Evolutionary conservation across 2,797 vertebrate genomes (phyloP).

Genomic region (Ptychobarbus kaznakovi): DNA sequence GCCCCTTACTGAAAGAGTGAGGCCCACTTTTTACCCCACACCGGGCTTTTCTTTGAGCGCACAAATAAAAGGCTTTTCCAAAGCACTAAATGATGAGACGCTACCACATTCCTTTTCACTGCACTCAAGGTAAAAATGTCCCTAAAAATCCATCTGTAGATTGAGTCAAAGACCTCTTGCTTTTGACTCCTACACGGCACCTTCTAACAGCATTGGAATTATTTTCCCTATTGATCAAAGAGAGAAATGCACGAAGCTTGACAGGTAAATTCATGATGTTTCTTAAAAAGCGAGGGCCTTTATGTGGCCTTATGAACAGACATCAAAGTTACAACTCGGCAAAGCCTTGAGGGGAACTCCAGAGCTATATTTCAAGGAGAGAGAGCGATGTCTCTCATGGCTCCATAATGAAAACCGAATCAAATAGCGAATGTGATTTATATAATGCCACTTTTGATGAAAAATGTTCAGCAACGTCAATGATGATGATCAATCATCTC

Average conservation of each 20-base stretch:
- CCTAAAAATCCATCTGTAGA: not conserved
- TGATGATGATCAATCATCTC: slow-evolving; percentile 50
- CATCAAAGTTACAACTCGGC: slow-evolving; percentile 40
- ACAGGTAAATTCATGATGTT: slow-evolving; percentile 51
- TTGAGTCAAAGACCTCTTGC: slow-evolving; percentile 3
- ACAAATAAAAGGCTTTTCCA: slow-evolving; percentile 10
- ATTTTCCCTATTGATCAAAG: slow-evolving; percentile 39
- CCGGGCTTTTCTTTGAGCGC: not conserved
- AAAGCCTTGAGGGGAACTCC: slow-evolving; percentile 41
- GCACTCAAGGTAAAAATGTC: not conserved
- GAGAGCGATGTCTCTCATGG: slow-evolving; percentile 20
- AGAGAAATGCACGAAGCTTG: slow-evolving; percentile 44
- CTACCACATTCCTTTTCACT: slow-evolving; percentile 10
- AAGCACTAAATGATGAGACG: slow-evolving; percentile 25
- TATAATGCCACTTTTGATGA: slow-evolving; percentile 38
- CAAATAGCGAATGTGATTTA: slow-evolving; percentile 51
- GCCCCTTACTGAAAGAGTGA: slow-evolving; percentile 34
- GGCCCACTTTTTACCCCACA: slow-evolving; percentile 1
- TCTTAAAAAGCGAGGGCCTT: slow-evolving; percentile 49
- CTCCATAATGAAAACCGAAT: slow-evolving; percentile 46
- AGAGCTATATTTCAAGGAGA: slow-evolving; percentile 34
- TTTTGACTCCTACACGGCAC: not conserved
- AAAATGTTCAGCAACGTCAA: slow-evolving; percentile 51
- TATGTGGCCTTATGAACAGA: slow-evolving; percentile 42
- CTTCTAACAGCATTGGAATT: slow-evolving; percentile 40